These are phyloP conservation scores for Tinamus major DNA, from an alignment of 2,797 vertebrate species.

Conservation along the genomic window DNA sequence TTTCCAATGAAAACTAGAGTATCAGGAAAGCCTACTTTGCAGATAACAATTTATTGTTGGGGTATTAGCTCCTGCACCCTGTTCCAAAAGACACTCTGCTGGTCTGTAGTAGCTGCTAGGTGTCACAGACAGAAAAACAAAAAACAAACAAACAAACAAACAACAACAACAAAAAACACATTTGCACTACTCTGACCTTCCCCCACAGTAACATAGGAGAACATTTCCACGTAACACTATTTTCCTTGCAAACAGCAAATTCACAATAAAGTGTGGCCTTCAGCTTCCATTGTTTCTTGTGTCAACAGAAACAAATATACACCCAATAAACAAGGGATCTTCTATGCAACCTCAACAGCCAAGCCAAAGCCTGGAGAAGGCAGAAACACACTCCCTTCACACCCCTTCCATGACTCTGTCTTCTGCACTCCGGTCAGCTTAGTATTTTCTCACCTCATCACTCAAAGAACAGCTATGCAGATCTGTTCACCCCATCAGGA, in stretches of 20 bases:
- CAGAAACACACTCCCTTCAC: accelerated
- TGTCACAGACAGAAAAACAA: background rate
- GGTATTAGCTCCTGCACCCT: background rate
- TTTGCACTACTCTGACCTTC: background rate
- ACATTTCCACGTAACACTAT: constrained; percentile 20
- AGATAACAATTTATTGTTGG: background rate
- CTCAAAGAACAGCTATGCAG: background rate
- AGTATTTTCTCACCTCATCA: background rate
- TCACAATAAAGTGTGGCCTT: background rate
- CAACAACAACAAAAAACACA: background rate
- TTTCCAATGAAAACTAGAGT: background rate
- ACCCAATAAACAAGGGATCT: background rate
- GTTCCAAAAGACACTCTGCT: background rate
- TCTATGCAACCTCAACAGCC: background rate
- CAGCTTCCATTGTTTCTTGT: background rate
- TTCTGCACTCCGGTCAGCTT: background rate
- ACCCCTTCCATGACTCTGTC: background rate
- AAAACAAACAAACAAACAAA: no score
- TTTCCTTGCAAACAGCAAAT: constrained; percentile 20
- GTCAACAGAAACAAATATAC: background rate
- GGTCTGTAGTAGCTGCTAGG: background rate
- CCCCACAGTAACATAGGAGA: background rate
- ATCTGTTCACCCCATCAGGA: background rate
- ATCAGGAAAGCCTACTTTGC: background rate
- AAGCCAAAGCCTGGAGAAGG: background rate